Evolutionary conservation across 2,113 vertebrate species (phyloP).

Genomic region (Heterotilapia buettikoferi): DNA sequence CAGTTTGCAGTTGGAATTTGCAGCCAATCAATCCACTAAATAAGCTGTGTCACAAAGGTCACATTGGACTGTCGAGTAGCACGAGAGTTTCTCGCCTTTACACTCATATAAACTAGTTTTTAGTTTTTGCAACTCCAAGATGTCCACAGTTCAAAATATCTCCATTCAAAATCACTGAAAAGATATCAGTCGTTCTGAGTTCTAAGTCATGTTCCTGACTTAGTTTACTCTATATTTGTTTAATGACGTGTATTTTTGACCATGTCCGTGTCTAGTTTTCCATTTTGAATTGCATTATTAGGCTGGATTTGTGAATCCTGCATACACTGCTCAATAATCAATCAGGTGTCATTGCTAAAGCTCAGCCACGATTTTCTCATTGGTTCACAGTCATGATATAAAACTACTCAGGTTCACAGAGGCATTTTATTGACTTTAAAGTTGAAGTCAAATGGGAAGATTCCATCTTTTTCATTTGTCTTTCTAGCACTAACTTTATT

Average conservation of each 20-base stretch:
- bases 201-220: neutral
- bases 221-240: neutral
- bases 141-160: neutral
- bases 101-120: neutral
- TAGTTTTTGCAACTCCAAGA: neutral
- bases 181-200: neutral
- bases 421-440: conserved; percentile 27
- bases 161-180: neutral
- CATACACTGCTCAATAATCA: neutral
- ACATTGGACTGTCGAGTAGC: neutral
- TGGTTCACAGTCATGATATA: conserved; percentile 5
- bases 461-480: conserved; percentile 65
- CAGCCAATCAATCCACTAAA: neutral
- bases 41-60: neutral
- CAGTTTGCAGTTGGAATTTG: neutral
- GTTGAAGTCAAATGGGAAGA: conserved; percentile 50
- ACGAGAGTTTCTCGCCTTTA: neutral
- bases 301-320: neutral
- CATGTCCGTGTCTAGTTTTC: neutral
- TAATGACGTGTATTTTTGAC: neutral
- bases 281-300: neutral
- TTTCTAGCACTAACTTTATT: conserved; percentile 80
- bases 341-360: neutral
- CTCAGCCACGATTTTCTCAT: neutral
- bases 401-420: neutral